Percentiles rank a stretch among this genome's conserved stretches.
phyloP scores from a whole-genome alignment of 1,140 invertebrate species.

The Eupeodes corollae region DNA sequence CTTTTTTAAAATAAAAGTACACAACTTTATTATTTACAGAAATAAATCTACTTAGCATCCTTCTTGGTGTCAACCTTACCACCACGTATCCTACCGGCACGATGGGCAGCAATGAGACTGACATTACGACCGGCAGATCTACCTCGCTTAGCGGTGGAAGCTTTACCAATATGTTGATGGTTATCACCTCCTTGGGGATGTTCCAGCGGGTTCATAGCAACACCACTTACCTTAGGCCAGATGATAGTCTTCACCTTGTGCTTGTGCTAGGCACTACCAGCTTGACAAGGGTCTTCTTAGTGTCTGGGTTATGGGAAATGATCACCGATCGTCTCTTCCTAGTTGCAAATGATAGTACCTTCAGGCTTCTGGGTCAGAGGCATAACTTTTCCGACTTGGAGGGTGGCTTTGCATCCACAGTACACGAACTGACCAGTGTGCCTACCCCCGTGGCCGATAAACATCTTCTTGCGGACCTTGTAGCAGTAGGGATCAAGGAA shows the following conservation, averaged over 20 bases:
- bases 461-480: conserved; percentile 90
- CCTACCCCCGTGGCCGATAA: conserved; percentile 97
- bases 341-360: conserved; percentile 98
- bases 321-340: conserved; percentile 98
- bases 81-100: conserved; percentile 98
- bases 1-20: too few relatives aligned
- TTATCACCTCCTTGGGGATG: conserved; percentile 99
- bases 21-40: conserved; percentile 3
- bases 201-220: conserved; percentile 93
- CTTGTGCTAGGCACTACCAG: conserved; percentile 98
- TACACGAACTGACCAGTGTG: conserved; percentile 99
- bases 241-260: conserved; percentile 99
- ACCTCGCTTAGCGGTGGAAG: conserved; percentile 96
- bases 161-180: conserved; percentile 99
- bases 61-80: conserved; percentile 82
- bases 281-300: conserved; percentile 92
- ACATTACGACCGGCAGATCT: conserved; percentile 98
- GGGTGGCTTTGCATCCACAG: conserved; percentile 91
- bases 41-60: conserved; percentile 41
- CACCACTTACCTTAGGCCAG: conserved; percentile 93
- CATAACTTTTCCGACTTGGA: conserved; percentile 83
- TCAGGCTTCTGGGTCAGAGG: conserved; percentile 97
- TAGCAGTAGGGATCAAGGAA: conserved; percentile 98
- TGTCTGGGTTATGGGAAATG: conserved; percentile 96
- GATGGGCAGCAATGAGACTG: conserved; percentile 99